phyloP scores from a whole-genome alignment of 2,113 vertebrate species.

The Cyanoramphus novaezelandiae region DNA sequence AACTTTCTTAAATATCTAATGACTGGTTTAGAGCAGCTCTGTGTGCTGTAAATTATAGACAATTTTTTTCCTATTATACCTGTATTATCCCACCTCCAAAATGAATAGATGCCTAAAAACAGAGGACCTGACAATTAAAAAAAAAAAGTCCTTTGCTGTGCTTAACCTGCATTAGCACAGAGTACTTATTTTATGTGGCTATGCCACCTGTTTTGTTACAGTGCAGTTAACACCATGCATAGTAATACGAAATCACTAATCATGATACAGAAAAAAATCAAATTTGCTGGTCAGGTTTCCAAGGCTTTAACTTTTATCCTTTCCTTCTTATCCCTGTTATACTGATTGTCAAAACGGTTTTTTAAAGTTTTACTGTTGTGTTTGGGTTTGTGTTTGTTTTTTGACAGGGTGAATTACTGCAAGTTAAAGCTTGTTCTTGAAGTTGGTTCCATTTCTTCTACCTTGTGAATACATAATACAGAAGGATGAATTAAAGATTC shows the following conservation, averaged over 20 bases:
- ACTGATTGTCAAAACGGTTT: slow-evolving; percentile 49
- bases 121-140: not conserved
- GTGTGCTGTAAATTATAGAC: not conserved
- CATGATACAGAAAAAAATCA: not conserved
- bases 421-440: slow-evolving; percentile 64
- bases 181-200: not conserved
- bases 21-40: not conserved
- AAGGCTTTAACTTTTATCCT: slow-evolving; percentile 38
- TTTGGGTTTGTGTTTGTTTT: not conserved
- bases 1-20: not conserved
- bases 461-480: slow-evolving; percentile 59
- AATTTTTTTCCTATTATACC: not conserved
- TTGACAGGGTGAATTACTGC: slow-evolving; percentile 60
- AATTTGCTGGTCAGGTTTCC: slow-evolving; percentile 1
- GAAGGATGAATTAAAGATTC: slow-evolving; percentile 75
- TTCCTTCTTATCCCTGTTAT: not conserved
- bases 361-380: not conserved
- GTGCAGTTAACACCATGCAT: not conserved
- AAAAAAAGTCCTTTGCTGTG: not conserved
- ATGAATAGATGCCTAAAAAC: not conserved
- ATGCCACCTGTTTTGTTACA: not conserved
- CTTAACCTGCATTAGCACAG: not conserved
- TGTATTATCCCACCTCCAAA: not conserved
- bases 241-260: not conserved
- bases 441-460: slow-evolving; percentile 45